Evolutionary conservation across 2,113 vertebrate species (phyloP), one percentile per base, ranked within the genome.

Genomic region (Chaetorhynchus papuensis): DNA sequence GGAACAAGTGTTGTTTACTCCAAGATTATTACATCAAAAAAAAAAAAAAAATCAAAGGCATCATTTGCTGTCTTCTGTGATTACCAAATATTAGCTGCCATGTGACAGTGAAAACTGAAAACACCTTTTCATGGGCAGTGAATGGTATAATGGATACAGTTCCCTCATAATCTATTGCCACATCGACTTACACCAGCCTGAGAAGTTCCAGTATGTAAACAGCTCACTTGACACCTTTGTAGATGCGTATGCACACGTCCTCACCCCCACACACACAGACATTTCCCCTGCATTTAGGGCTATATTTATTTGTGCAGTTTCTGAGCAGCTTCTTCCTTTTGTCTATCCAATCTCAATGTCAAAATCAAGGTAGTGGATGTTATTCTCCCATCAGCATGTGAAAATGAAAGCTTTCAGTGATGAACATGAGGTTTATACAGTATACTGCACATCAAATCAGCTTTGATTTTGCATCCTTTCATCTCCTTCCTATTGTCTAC

Each of bases 391-490:
- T 35, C 66, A 24, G 2, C 7, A 15, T 4, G 11, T 52, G 56
- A 65, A 68, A 84, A 82, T 27, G 42, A 93, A 96, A 89, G 15
- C 19, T 57, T 79, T 68, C 42, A 37, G 31, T 42, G 14, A 45
- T 5, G 3, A 45, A 9, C 2, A 7, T 83, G 33, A 77, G 13
- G 12, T 0, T 0, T 66, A n/a, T 17, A 15, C 42, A 68, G 53
- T 26, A 39, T 8, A 60, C 22, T 60, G 17, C 24, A 47, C 28
- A 41, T 49, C 57, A n/a, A n/a, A 13, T 64, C 61, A n/a, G 12
- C 31, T 84, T 87, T 75, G 52, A 54, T 81, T 94, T 83, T 7
- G 3, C 28, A 45, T 49, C 18, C 45, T 80, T 74, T 35, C 17
- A 35, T 54, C 31, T 61, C 20, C 33, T 77, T 69, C 20, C 39